Base-by-base conservation (phyloP, 2,113 vertebrate genomes). In the Pavo muticus region DNA sequence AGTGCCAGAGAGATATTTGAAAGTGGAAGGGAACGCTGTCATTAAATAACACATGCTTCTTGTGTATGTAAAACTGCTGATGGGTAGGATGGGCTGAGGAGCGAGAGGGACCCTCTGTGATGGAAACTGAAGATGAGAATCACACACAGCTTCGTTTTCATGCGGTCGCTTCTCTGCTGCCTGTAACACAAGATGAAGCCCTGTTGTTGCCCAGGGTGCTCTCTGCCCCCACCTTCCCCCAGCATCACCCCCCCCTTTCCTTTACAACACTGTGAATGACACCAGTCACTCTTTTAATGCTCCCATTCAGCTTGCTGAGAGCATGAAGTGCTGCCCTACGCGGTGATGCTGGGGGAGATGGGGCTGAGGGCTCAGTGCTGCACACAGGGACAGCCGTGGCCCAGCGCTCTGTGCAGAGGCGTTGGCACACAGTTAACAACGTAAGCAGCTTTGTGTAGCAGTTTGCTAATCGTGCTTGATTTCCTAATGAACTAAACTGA, bases 201-300 rank as follows among this genome's bases (percentile, higher is more conserved):
- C 88, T 91, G 72, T 25, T 50, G 48, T 50, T 25, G 24, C 48
- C 48, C 48, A 24, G 44, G 37, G 42, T 52, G 45, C 50, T 8
- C 47, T 30, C 48, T 54, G 50, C 32, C 54, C 67, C 64, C 80
- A 87, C 16, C 4, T 81, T 92, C 87, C 90, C 88, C 74, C 3
- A 3, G 54, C 48, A 9, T 86, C 73, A 64, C 82, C 85, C 95
- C 85, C 80, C 2, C 80, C 79, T 68, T 71, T 86, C 96, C 87
- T 88, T 54, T 67, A 63, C 81, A 79, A 85, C 97, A 97, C 96
- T 97, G 94, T 96, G 93, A 96, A 97, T 61, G 85, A 94, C 94
- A 86, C 14, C 69, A 0, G 84, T 80, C 81, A 73, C 90, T 93
- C 56, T 88, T 84, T 35, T 32, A 11, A 32, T 3, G 52, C 52